Base-by-base conservation (phyloP, 2,888 invertebrate genomes). In the Clivina fossor region DNA sequence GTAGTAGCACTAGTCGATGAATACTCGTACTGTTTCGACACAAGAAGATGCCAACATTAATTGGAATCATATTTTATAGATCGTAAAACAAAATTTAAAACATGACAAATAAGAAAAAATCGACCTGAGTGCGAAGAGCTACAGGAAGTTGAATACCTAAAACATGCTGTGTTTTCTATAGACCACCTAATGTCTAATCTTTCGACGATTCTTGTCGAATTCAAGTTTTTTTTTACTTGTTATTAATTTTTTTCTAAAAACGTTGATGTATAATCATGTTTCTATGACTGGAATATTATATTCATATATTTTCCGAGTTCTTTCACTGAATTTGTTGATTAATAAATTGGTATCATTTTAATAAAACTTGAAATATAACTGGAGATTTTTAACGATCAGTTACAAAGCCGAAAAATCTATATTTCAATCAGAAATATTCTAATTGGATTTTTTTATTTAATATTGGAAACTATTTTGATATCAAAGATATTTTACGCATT, bases 51-150 rank as follows among this genome's bases (percentile, higher is more conserved):
- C 53, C 53, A 53, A 20, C 44, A 44, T 37, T 53, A 53, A 53
- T 53, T 53, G 53, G 53, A 53, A 37, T 53, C 44, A 43, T 53
- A 53, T 53, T 53, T 53, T 53, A 53, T 53, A 43, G 53, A 53
- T 53, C 53, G 35, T 53, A 53, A 53, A 53, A 53, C 26, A 35
- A 44, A n/a, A n/a, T n/a, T n/a, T n/a, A n/a, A n/a, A 53, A 53
- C 44, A 53, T 37, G 53, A 35, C 37, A 28, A 28, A 44, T 53
- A 53, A 44, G 37, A 44, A 53, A 44, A 28, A 32, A 33, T 41
- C 32, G 19, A 41, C 20, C 41, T 51, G 22, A 33, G 50, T 51
- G 41, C 24, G 18, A 22, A 38, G 24, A 49, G 37, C 40, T 28
- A 26, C 49, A 20, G 40, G 50, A 51, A 51, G 43, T 51, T 44